Percentiles rank a stretch among this genome's conserved stretches.
phyloP scores from a whole-genome alignment of 2,888 invertebrate species.

The Dexiosoma caninum region DNA sequence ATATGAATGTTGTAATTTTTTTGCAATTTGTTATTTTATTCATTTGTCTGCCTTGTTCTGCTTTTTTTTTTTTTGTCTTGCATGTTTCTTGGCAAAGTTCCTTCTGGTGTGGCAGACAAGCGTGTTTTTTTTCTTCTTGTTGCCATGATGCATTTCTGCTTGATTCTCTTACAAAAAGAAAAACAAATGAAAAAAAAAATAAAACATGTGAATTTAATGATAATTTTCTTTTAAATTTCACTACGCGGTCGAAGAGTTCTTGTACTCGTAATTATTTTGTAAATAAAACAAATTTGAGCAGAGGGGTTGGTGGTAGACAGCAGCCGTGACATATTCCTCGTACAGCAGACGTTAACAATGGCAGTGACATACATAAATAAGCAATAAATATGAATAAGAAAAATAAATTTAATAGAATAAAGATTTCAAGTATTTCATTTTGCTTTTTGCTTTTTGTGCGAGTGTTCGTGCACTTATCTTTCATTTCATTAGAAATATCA shows the following conservation, averaged over 20 bases:
- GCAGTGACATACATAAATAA: constrained; percentile 56
- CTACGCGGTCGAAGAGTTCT: neutral
- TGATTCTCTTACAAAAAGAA: neutral
- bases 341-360: constrained; percentile 50
- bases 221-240: constrained; percentile 6
- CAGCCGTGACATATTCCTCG: neutral
- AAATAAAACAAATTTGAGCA: constrained; percentile 8
- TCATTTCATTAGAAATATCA: neutral
- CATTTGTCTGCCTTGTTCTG: constrained; percentile 28
- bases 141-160: constrained; percentile 14
- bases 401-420: neutral
- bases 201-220: constrained; percentile 24
- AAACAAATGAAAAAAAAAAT: too few relatives aligned
- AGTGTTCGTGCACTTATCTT: neutral
- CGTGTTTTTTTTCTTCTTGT: constrained; percentile 2
- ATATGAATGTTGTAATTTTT: constrained; percentile 25
- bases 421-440: constrained; percentile 33
- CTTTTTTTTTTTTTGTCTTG: neutral
- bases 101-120: constrained; percentile 41
- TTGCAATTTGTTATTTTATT: constrained; percentile 41
- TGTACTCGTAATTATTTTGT: constrained; percentile 1
- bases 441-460: neutral
- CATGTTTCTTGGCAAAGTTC: constrained; percentile 46
- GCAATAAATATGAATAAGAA: neutral
- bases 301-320: neutral